Evolutionary conservation across 2,797 vertebrate genomes (phyloP).

Genomic region (Bucorvus abyssinicus): DNA sequence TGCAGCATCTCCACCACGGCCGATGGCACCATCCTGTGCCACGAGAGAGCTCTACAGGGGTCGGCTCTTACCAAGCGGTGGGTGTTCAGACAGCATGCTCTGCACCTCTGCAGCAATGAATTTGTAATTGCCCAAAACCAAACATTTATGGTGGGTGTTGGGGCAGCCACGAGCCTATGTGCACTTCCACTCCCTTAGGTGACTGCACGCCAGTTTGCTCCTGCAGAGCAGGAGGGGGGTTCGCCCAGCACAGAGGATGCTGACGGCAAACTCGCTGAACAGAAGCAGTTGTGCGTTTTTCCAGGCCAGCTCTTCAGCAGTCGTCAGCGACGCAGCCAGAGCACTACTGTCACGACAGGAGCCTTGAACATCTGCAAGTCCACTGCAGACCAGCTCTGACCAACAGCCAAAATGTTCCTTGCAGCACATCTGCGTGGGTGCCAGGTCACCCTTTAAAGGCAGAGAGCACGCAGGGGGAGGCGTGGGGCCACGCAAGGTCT

Average conservation of each 20-base stretch:
- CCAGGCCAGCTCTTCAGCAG: background rate
- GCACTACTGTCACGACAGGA: background rate
- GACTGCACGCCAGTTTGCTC: background rate
- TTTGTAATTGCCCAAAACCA: background rate
- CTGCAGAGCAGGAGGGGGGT: background rate
- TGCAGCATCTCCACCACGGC: background rate
- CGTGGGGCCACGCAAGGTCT: no score
- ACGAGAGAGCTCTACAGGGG: background rate
- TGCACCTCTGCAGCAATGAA: background rate
- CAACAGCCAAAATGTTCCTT: background rate
- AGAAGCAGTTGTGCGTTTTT: background rate
- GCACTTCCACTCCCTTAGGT: background rate
- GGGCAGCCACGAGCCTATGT: background rate
- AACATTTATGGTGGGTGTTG: background rate
- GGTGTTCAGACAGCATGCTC: background rate
- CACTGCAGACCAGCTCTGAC: background rate
- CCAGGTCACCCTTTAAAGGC: background rate
- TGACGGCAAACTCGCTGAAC: background rate
- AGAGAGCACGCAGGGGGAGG: no score
- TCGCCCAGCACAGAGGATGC: background rate
- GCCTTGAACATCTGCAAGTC: background rate
- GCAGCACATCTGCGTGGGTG: background rate
- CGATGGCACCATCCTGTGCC: background rate
- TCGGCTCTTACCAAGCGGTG: background rate
- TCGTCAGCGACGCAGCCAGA: rapidly evolving